Conservation (phyloP, 2,113 vertebrate genomes). For the Labeo catla region DNA sequence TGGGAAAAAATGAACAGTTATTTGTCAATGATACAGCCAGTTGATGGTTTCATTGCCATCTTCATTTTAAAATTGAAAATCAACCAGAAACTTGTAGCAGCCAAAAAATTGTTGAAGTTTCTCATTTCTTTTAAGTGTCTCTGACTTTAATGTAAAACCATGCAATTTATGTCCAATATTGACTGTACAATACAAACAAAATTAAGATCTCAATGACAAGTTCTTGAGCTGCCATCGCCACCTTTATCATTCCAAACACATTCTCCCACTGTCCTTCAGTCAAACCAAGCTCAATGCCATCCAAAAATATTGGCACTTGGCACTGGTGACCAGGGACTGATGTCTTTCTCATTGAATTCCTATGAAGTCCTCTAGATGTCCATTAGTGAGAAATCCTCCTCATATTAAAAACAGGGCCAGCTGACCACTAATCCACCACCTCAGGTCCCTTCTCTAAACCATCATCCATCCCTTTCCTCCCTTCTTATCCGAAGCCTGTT, state of each 20-base stretch:
- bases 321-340: slow-evolving; percentile 63
- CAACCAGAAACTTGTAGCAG: not conserved
- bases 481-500: slow-evolving; percentile 47
- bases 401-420: slow-evolving; percentile 63
- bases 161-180: not conserved
- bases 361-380: slow-evolving; percentile 69
- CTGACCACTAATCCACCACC: slow-evolving; percentile 63
- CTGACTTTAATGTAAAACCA: not conserved
- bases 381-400: slow-evolving; percentile 70
- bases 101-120: not conserved
- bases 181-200: not conserved
- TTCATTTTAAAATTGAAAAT: not conserved
- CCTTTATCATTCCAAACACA: slow-evolving; percentile 48
- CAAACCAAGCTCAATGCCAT: slow-evolving; percentile 58
- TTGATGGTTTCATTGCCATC: not conserved
- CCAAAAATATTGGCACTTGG: slow-evolving; percentile 60
- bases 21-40: too few relatives aligned
- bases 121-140: not conserved
- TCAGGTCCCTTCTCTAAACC: slow-evolving; percentile 20
- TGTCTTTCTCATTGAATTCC: slow-evolving; percentile 71
- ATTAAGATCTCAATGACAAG: not conserved
- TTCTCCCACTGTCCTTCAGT: slow-evolving; percentile 54
- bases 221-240: not conserved
- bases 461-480: not conserved
- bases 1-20: too few relatives aligned